A percentile compares a stretch with the other conserved stretches of the same genome.
These are phyloP conservation scores for Empidonax traillii DNA, from an alignment of 2,113 vertebrate species.

Conservation along the genomic window DNA sequence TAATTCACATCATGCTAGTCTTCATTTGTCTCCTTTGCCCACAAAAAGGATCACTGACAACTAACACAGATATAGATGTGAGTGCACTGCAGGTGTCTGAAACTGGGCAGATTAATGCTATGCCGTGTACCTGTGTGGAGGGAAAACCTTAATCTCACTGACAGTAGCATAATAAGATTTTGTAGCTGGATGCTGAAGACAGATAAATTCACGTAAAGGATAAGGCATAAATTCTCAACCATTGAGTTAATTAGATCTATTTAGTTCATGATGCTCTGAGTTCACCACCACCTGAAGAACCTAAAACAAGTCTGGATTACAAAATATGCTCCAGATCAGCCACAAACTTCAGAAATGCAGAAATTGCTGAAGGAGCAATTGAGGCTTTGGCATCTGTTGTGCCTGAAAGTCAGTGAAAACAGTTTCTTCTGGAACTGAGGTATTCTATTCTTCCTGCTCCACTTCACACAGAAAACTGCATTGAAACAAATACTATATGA, in stretches of 20 bases:
- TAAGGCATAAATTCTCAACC: neutral
- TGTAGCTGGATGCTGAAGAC: neutral
- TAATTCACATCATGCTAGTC: neutral
- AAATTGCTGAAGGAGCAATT: neutral
- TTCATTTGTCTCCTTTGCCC: neutral
- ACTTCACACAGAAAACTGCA: neutral
- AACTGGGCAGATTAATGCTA: constrained; percentile 3
- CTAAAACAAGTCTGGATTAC: neutral
- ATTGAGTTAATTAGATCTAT: neutral
- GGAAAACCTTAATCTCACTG: constrained; percentile 14
- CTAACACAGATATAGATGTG: neutral
- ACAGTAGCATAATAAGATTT: constrained; percentile 20
- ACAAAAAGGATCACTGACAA: neutral
- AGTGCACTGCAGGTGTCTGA: neutral
- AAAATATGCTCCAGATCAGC: neutral
- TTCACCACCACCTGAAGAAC: neutral
- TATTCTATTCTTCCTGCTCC: neutral
- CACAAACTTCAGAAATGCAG: neutral
- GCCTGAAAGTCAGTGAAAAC: neutral
- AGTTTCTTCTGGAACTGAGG: neutral
- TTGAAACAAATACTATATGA: neutral
- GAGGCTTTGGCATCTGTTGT: neutral
- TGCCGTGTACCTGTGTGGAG: neutral
- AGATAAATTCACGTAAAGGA: neutral
- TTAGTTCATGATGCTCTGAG: neutral